phyloP scores from a whole-genome alignment of 2,888 invertebrate species.

The Drosophila mettleri region DNA sequence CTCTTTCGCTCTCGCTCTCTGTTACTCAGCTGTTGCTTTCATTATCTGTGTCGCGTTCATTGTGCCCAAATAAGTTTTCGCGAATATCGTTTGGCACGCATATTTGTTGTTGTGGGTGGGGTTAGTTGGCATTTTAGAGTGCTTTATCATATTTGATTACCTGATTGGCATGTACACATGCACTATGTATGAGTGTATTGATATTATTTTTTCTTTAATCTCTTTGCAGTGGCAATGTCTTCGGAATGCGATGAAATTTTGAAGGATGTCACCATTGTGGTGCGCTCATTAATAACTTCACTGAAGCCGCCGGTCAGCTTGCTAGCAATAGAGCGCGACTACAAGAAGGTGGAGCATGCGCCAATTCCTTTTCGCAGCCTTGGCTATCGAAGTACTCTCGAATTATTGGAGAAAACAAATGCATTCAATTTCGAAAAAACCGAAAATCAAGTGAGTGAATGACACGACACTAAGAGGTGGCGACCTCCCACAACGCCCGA shows the following conservation, averaged over 20 bases:
- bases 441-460: constrained; percentile 49
- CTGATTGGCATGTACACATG: constrained; percentile 28
- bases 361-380: constrained; percentile 88
- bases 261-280: constrained; percentile 69
- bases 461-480: neutral
- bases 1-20: constrained; percentile 3
- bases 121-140: constrained; percentile 25
- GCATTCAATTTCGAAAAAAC: constrained; percentile 85
- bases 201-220: constrained; percentile 4
- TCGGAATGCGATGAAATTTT: constrained; percentile 58
- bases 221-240: constrained; percentile 41
- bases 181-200: neutral
- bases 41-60: constrained; percentile 28
- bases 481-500: constrained; percentile 22
- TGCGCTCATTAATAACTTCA: constrained; percentile 82
- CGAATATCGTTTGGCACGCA: constrained; percentile 39
- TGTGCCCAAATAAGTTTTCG: constrained; percentile 30
- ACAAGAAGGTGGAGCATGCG: constrained; percentile 87
- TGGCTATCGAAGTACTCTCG: constrained; percentile 87
- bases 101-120: constrained; percentile 41
- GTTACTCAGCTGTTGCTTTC: constrained; percentile 13
- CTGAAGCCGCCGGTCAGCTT: constrained; percentile 80
- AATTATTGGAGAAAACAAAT: constrained; percentile 87
- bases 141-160: constrained; percentile 53
- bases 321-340: constrained; percentile 86